Evolutionary conservation across 2,797 vertebrate species (phyloP), one percentile per base, ranked within the genome.

Genomic region (Crenuchus spilurus): DNA sequence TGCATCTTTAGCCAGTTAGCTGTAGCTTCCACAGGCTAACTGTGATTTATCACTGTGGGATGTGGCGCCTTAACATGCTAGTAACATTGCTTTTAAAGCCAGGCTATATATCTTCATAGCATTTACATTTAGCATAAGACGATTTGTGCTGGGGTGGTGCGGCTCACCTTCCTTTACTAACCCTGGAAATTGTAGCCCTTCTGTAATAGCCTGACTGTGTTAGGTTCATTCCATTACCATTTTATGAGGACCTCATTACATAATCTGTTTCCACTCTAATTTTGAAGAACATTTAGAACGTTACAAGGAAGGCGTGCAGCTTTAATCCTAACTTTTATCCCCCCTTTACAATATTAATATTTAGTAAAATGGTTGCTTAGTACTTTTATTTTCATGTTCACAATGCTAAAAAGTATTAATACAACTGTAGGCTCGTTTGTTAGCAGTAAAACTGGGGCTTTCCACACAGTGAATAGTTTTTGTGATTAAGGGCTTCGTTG

Each of bases 31-130:
- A 41, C 30, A 49, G 30, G 54, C 60, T 71, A 74, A 66, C 66
- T 39, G 33, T 77, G 68, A 82, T 80, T 75, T 77, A 79, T 75
- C 72, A 65, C 37, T 48, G 35, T 57, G 33, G 69, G 24, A 71
- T 58, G 46, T 65, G 44, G 46, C 31, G 42, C 67, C 49, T 30
- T 71, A 71, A 63, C 18, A 18, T 65, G 61, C 70, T 65, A 58
- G 68, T n/a, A 58, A 37, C 61, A 71, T 76, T 58, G 51, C 68
- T 76, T 76, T 71, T 71, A 71, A 18, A 49, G 61, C 62, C 33
- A 48, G 13, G 42, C 51, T 57, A 70, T 76, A 66, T 37, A 65
- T 76, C 68, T 71, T 76, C 26, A 66, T 71, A 71, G 37, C 41
- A 51, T 58, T 65, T 65, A 65, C 67, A 33, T 76, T 71, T 65